phyloP scores from a whole-genome alignment of 1,140 invertebrate species.

The Agraylea sexmaculata region DNA sequence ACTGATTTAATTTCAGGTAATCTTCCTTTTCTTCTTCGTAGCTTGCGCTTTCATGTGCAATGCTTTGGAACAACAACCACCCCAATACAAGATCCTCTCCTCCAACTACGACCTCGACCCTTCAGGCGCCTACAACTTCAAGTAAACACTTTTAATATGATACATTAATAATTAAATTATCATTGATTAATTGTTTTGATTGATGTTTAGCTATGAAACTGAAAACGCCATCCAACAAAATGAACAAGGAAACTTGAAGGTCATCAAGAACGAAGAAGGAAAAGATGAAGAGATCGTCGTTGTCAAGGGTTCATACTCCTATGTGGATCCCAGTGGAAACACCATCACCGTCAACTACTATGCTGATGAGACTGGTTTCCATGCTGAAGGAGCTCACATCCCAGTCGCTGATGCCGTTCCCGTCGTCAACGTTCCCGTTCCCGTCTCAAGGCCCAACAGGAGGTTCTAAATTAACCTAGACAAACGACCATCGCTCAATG shows the following conservation, averaged over 20 bases:
- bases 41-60: conserved; percentile 8
- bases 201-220: conserved; percentile 22
- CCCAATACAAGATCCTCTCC: conserved; percentile 25
- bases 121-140: conserved; percentile 28
- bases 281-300: conserved; percentile 31
- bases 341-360: conserved; percentile 57
- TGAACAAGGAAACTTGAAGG: conserved; percentile 30
- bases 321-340: conserved; percentile 60
- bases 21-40: conserved; percentile 10
- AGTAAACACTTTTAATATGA: conserved; percentile 21
- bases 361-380: conserved; percentile 70
- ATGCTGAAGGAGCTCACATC: conserved; percentile 57
- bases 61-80: conserved; percentile 10
- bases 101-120: conserved; percentile 28
- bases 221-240: conserved; percentile 25
- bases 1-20: conserved; percentile 8
- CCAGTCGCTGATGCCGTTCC: conserved; percentile 41
- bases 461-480: too few relatives aligned
- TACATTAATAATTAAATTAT: background rate
- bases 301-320: conserved; percentile 37
- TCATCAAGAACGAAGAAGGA: conserved; percentile 30
- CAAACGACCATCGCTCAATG: too few relatives aligned
- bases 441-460: too few relatives aligned
- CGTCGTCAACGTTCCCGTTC: background rate
- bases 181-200: background rate